Evolutionary conservation across 2,797 vertebrate genomes (phyloP).

Genomic region (Spea hammondii): DNA sequence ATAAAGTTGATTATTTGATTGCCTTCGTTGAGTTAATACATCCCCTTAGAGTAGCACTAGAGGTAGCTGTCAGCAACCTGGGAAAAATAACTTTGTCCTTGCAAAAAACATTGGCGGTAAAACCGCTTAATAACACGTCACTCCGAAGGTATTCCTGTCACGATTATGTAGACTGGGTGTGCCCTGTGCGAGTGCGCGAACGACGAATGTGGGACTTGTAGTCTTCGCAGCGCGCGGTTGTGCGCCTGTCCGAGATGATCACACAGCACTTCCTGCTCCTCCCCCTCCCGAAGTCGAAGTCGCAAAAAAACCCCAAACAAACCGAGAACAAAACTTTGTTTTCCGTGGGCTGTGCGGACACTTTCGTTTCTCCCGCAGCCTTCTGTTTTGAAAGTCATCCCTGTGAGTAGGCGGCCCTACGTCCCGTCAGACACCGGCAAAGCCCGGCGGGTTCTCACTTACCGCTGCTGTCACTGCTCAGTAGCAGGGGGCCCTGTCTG

Average conservation of each 20-base stretch:
- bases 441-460: conserved; percentile 4
- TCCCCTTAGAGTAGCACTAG: too few species aligned
- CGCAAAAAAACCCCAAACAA: neutral
- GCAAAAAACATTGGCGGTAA: too few species aligned
- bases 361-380: conserved; percentile 8
- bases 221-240: neutral
- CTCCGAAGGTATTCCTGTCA: too few species aligned
- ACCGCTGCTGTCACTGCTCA: neutral
- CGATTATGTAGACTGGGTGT: too few species aligned
- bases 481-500: conserved; percentile 43
- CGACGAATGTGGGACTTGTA: neutral
- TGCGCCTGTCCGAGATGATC: conserved; percentile 32
- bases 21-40: too few species aligned
- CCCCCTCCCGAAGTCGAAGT: conserved; percentile 17
- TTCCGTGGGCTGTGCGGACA: neutral
- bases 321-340: conserved; percentile 49
- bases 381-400: neutral
- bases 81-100: too few species aligned
- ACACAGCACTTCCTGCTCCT: conserved; percentile 42
- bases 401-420: neutral
- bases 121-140: too few species aligned
- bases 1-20: too few species aligned
- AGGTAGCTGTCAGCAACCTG: too few species aligned
- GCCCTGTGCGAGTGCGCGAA: neutral
- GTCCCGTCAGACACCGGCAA: neutral